Evolutionary conservation across 2,888 invertebrate species (phyloP).

Genomic region (Lobophora halterata): DNA sequence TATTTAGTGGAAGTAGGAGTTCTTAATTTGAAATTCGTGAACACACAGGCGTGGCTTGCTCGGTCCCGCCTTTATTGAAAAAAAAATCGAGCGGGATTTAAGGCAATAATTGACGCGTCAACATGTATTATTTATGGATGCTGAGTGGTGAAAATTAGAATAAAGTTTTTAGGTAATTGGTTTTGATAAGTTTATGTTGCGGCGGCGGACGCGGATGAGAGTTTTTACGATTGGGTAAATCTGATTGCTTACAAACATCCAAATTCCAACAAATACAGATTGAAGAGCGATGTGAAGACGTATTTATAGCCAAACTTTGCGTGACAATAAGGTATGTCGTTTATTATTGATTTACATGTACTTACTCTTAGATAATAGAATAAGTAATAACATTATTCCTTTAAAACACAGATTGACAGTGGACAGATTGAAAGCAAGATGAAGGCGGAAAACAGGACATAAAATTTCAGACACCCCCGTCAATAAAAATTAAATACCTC

Average conservation of each 20-base stretch:
- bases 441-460: no score
- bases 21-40: conserved; percentile 46
- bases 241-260: conserved; percentile 25
- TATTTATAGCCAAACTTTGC: no score
- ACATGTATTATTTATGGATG: conserved; percentile 70
- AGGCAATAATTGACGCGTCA: conserved; percentile 75
- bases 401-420: no score
- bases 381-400: no score
- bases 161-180: conserved; percentile 70
- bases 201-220: conserved; percentile 49
- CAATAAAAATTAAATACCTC: no score
- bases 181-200: conserved; percentile 69
- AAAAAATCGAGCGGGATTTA: conserved; percentile 56
- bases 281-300: no score
- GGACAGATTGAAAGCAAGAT: no score
- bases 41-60: conserved; percentile 58
- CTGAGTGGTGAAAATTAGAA: conserved; percentile 65
- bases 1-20: conserved; percentile 47
- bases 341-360: no score
- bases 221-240: conserved; percentile 44
- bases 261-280: no score
- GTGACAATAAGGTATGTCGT: no score
- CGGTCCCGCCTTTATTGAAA: conserved; percentile 48
- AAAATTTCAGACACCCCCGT: no score
- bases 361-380: no score